Conservation (phyloP, 1,140 invertebrate genomes). For the Papilio machaon region DNA sequence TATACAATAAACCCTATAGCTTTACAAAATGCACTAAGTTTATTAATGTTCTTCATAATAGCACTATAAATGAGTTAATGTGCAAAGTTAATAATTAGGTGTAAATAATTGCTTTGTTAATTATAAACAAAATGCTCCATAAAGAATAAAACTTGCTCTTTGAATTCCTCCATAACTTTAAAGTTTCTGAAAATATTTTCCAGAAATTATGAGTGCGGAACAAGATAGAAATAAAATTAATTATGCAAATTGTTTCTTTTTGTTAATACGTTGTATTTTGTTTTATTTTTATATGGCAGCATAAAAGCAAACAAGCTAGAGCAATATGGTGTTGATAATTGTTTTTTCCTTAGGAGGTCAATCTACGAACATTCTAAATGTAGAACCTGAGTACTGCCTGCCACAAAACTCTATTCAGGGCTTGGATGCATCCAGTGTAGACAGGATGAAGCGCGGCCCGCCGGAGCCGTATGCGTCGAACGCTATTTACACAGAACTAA, state of each 20-base stretch:
- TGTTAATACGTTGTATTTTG: too few species aligned
- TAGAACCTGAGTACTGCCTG: slow-evolving; percentile 75
- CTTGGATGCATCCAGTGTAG: slow-evolving; percentile 73
- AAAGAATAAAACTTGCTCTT: neutral
- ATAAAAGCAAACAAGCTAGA: too few species aligned
- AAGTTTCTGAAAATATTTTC: neutral
- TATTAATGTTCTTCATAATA: slow-evolving; percentile 5
- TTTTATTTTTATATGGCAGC: too few species aligned
- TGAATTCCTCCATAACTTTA: neutral
- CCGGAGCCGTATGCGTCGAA: slow-evolving; percentile 78
- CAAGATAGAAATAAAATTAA: neutral
- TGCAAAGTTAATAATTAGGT: slow-evolving; percentile 14
- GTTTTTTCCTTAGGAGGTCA: slow-evolving; percentile 62
- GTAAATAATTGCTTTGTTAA: neutral
- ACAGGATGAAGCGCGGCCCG: slow-evolving; percentile 70
- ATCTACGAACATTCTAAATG: slow-evolving; percentile 73
- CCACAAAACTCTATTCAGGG: slow-evolving; percentile 77
- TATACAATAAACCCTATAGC: neutral
- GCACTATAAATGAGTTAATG: neutral
- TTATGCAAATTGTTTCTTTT: too few species aligned
- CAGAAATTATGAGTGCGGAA: neutral
- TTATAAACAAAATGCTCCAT: neutral
- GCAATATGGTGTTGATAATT: neutral
- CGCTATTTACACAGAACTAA: slow-evolving; percentile 80
- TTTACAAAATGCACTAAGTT: neutral